Conservation (phyloP, 2,113 vertebrate genomes). For the Eublepharis macularius region DNA sequence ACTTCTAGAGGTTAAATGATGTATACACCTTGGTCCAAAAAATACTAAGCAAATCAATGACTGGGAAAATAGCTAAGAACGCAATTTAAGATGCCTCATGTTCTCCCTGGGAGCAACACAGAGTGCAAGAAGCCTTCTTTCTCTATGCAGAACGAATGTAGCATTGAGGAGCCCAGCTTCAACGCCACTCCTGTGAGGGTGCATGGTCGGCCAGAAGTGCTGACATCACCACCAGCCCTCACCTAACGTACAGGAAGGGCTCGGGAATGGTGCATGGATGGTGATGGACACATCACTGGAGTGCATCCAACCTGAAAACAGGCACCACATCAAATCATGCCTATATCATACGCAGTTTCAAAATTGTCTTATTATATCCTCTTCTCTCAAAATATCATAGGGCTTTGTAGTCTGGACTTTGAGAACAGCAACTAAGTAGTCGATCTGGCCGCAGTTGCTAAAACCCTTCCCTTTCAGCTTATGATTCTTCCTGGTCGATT, state of each 20-base stretch:
- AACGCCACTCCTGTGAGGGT: neutral
- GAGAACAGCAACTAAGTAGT: neutral
- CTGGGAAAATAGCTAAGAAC: neutral
- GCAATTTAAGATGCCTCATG: neutral
- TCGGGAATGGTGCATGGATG: neutral
- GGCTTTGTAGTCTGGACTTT: neutral
- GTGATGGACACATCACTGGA: neutral
- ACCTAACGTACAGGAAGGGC: neutral
- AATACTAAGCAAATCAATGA: slow-evolving; percentile 52
- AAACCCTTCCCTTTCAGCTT: neutral
- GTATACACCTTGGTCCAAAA: slow-evolving; percentile 31
- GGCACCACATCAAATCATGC: neutral
- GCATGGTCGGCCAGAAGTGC: too few species aligned
- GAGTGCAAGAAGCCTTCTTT: neutral
- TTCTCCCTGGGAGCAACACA: neutral
- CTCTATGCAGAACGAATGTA: neutral
- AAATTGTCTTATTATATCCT: neutral
- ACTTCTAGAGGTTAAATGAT: slow-evolving; percentile 45
- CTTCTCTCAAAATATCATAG: neutral
- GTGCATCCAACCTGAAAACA: neutral
- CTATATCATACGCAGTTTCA: too few species aligned
- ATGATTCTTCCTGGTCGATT: neutral
- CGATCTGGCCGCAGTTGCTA: neutral
- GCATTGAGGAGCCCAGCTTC: neutral
- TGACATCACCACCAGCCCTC: neutral